Conservation (phyloP, 1,140 invertebrate genomes). For the Battus philenor region DNA sequence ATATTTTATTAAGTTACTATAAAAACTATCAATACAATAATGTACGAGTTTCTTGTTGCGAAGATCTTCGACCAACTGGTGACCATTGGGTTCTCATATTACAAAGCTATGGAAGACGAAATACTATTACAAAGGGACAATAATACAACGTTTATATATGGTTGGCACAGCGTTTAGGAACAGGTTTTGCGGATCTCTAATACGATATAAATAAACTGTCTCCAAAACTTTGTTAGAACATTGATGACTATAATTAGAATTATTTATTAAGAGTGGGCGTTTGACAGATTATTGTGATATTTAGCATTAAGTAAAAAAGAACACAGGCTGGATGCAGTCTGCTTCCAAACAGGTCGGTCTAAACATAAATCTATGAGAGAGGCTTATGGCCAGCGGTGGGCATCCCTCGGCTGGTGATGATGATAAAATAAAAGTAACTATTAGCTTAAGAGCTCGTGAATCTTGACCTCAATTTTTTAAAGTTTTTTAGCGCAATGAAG, state of each 20-base stretch:
- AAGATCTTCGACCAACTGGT: neutral
- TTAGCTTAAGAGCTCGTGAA: too few relatives aligned
- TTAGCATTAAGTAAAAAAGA: too few relatives aligned
- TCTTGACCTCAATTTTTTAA: too few relatives aligned
- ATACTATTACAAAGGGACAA: slow-evolving; percentile 34
- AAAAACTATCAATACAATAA: slow-evolving; percentile 66
- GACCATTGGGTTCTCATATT: slow-evolving; percentile 28
- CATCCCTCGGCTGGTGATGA: too few relatives aligned
- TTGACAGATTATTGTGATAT: too few relatives aligned
- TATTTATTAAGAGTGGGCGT: neutral
- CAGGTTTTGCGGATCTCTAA: slow-evolving; percentile 23
- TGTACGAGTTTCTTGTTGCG: slow-evolving; percentile 49
- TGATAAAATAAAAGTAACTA: too few relatives aligned
- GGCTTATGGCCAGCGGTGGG: too few relatives aligned
- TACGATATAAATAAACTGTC: slow-evolving; percentile 2
- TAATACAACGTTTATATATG: slow-evolving; percentile 21
- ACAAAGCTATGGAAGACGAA: slow-evolving; percentile 68
- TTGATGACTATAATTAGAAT: neutral
- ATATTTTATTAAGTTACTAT: slow-evolving; percentile 65
- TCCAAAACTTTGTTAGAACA: slow-evolving; percentile 15
- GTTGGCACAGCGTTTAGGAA: slow-evolving; percentile 47
- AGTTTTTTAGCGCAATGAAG: too few relatives aligned
- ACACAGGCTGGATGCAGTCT: too few relatives aligned
- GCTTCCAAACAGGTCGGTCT: too few relatives aligned
- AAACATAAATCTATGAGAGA: too few relatives aligned